Conservation (phyloP, 1,140 invertebrate species). For the Hydropsyche tenuis region DNA sequence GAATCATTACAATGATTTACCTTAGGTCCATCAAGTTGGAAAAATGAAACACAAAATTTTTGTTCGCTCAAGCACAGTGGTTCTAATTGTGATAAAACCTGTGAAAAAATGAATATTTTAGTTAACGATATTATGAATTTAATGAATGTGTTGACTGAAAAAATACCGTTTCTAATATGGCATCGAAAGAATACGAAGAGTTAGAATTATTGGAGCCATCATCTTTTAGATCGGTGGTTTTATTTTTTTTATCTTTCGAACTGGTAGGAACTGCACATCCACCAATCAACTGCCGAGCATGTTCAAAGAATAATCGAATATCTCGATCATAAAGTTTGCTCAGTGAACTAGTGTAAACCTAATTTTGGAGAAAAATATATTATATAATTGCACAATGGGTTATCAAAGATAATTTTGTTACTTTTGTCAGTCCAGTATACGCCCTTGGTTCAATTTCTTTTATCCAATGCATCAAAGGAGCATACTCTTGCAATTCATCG, state of each 20-base stretch:
- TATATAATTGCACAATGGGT: too few relatives aligned
- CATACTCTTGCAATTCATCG: slow-evolving; percentile 81
- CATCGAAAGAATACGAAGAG: slow-evolving; percentile 55
- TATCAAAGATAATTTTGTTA: neutral
- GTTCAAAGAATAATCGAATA: slow-evolving; percentile 79
- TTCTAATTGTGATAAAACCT: slow-evolving; percentile 86
- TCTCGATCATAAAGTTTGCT: slow-evolving; percentile 87
- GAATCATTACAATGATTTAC: slow-evolving; percentile 38
- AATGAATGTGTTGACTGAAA: neutral
- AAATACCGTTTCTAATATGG: slow-evolving; percentile 55
- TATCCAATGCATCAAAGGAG: slow-evolving; percentile 89
- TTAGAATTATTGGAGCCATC: slow-evolving; percentile 47
- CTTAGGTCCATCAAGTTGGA: slow-evolving; percentile 75
- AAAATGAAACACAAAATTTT: slow-evolving; percentile 93
- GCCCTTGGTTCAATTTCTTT: slow-evolving; percentile 84
- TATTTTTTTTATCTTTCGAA: slow-evolving; percentile 47
- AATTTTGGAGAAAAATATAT: neutral
- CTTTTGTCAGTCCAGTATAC: slow-evolving; percentile 76
- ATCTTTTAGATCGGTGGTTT: slow-evolving; percentile 40
- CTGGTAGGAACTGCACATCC: slow-evolving; percentile 17
- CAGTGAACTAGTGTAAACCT: slow-evolving; percentile 78
- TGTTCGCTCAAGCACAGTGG: slow-evolving; percentile 94
- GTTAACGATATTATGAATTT: neutral
- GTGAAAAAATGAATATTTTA: too few relatives aligned
- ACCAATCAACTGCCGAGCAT: slow-evolving; percentile 65